Percentiles rank a stretch among this genome's conserved stretches.
Conservation (phyloP, 2,113 vertebrate genomes). For the Calypte anna region DNA sequence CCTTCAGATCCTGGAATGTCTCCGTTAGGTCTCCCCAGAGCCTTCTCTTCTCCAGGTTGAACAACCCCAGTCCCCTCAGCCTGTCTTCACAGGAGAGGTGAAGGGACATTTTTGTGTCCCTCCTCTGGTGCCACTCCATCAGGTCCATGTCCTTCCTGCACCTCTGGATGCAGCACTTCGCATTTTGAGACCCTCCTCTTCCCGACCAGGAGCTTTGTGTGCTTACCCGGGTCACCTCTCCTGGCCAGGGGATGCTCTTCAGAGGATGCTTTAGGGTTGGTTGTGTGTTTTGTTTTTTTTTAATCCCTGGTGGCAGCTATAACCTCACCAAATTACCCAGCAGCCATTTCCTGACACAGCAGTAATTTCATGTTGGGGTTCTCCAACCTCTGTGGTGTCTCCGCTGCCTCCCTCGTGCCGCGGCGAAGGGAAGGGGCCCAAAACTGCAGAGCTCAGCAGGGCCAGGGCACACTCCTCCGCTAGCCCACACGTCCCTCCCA, state of each 20-base stretch:
- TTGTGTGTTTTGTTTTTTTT: too few species aligned
- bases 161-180: too few species aligned
- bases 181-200: neutral
- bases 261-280: neutral
- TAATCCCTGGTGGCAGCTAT: neutral
- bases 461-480: neutral
- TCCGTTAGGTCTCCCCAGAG: too few species aligned
- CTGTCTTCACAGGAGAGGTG: too few species aligned
- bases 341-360: neutral
- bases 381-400: neutral
- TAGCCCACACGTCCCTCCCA: neutral
- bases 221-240: neutral
- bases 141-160: too few species aligned
- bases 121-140: too few species aligned
- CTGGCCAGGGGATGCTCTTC: neutral
- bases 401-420: neutral
- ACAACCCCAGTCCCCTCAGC: too few species aligned
- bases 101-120: too few species aligned
- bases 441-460: constrained; percentile 6
- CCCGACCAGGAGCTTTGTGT: rapidly evolving
- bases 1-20: too few species aligned
- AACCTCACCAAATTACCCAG: neutral
- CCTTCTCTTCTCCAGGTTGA: too few species aligned
- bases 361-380: neutral
- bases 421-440: neutral